phyloP scores from a whole-genome alignment of 2,888 invertebrate genomes.

The Brachypterus glaber region DNA sequence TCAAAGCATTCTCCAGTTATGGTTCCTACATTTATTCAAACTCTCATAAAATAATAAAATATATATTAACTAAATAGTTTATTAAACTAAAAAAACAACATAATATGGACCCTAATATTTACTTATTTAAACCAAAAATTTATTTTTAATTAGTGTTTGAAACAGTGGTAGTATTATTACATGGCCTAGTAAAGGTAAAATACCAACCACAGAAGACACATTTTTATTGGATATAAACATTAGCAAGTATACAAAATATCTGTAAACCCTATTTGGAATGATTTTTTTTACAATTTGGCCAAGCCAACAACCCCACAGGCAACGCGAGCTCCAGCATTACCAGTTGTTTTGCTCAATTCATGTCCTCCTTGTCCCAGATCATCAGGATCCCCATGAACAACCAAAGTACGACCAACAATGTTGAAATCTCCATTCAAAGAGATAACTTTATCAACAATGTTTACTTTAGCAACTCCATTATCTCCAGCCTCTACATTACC shows the following conservation, averaged over 20 bases:
- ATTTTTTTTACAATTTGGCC: constrained; percentile 38
- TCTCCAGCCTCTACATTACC: constrained; percentile 54
- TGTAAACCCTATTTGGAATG: constrained; percentile 12
- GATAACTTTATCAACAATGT: constrained; percentile 53
- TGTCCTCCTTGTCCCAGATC: constrained; percentile 90
- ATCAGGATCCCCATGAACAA: constrained; percentile 88
- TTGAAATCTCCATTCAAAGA: constrained; percentile 61
- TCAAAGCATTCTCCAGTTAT: too few relatives aligned
- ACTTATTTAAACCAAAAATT: too few relatives aligned
- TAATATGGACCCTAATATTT: too few relatives aligned
- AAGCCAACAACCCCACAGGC: constrained; percentile 86
- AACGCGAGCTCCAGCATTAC: constrained; percentile 86
- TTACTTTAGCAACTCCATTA: constrained; percentile 56
- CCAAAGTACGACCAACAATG: constrained; percentile 76
- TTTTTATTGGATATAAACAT: too few relatives aligned
- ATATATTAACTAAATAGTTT: too few relatives aligned
- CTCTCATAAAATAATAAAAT: too few relatives aligned
- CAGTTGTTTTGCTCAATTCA: constrained; percentile 85
- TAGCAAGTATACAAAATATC: neutral
- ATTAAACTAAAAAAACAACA: too few relatives aligned
- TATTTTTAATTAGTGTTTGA: too few relatives aligned
- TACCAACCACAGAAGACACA: too few relatives aligned
- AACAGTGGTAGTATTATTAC: too few relatives aligned
- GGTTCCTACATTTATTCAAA: too few relatives aligned
- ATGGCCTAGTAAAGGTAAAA: too few relatives aligned